Percentiles rank a stretch among this genome's conserved stretches.
These are phyloP conservation scores for Lepidurus arcticus DNA, from an alignment of 1,140 invertebrate species.

Conservation along the genomic window DNA sequence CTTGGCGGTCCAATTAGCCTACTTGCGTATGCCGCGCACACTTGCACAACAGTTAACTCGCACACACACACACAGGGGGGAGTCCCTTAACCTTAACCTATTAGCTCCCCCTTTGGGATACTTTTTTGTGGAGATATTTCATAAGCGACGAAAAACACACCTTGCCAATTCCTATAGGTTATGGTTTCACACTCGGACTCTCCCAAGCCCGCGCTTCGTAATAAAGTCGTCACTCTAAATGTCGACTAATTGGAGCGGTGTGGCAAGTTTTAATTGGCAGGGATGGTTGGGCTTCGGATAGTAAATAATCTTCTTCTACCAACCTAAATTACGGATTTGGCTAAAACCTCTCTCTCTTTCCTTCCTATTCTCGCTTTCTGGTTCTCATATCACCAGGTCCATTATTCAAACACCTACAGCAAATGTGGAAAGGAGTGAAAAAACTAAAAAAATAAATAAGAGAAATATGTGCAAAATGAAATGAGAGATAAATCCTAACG, in stretches of 20 bases:
- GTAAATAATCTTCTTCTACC: background rate
- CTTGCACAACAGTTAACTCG: background rate
- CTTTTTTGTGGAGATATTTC: background rate
- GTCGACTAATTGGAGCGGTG: constrained; percentile 6
- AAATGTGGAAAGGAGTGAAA: no score
- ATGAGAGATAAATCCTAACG: no score
- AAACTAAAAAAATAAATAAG: no score
- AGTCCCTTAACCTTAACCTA: background rate
- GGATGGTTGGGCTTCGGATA: background rate
- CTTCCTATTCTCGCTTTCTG: no score
- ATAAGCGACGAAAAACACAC: background rate
- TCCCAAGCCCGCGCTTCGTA: background rate
- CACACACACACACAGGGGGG: background rate
- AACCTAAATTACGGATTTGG: no score
- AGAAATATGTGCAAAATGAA: no score
- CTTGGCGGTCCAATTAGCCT: background rate
- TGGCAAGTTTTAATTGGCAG: constrained; percentile 5
- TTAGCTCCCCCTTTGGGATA: background rate
- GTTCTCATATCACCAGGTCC: no score
- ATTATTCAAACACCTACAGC: no score
- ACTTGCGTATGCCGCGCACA: constrained; percentile 8
- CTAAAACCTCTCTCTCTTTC: no score
- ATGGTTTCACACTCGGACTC: background rate
- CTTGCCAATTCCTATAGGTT: background rate
- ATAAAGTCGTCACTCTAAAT: background rate